phyloP scores from a whole-genome alignment of 1,140 invertebrate species.

The Drosophila bocqueti region DNA sequence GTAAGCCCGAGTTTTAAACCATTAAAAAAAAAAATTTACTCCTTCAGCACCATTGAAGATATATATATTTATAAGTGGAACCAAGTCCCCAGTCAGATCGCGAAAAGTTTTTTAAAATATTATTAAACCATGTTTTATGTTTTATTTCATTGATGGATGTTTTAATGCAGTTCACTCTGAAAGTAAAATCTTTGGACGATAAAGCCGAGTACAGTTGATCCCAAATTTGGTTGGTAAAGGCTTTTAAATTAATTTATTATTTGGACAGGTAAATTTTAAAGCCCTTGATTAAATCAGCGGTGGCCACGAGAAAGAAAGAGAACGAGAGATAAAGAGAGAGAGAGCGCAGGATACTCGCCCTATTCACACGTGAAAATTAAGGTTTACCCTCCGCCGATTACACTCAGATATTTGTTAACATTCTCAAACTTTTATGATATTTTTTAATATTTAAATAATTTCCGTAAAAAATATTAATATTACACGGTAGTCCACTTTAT shows the following conservation, averaged over 20 bases:
- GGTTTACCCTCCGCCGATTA: too few species aligned
- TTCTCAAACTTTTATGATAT: too few species aligned
- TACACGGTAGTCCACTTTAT: too few species aligned
- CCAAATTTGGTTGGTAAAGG: neutral
- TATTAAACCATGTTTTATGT: neutral
- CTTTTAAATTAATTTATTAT: neutral
- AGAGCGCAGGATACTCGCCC: too few species aligned
- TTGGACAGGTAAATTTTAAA: too few species aligned
- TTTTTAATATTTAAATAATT: neutral
- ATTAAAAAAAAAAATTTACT: conserved; percentile 14
- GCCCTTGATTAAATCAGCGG: too few species aligned
- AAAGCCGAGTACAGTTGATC: neutral
- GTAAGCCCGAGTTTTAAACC: conserved; percentile 19
- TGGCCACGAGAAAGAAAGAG: too few species aligned
- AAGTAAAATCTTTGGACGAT: conserved; percentile 6
- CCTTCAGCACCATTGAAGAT: conserved; percentile 10
- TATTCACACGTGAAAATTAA: too few species aligned
- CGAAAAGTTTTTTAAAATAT: conserved; percentile 20
- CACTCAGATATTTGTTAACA: neutral
- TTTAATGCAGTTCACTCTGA: neutral
- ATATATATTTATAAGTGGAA: conserved; percentile 19
- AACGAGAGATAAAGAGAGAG: too few species aligned
- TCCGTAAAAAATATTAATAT: too few species aligned
- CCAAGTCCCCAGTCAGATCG: conserved; percentile 21
- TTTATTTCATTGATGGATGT: neutral